A percentile compares a stretch with the other conserved stretches of the same genome.
These are phyloP conservation scores for Scrobipalpa atriplicella DNA, from an alignment of 2,888 invertebrate genomes.

Conservation along the genomic window DNA sequence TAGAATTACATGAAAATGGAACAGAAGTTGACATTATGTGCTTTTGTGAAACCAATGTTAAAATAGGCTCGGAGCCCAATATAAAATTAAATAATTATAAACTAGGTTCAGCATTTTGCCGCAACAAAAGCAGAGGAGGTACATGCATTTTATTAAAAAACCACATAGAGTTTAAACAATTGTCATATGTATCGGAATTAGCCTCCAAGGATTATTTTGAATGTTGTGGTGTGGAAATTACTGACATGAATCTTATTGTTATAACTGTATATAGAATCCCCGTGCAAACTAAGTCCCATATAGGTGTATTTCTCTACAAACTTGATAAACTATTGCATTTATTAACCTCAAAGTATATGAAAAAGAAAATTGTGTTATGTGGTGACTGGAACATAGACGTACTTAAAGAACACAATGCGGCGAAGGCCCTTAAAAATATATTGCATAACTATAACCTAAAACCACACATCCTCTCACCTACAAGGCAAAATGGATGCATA, in stretches of 20 bases:
- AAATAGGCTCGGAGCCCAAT: not conserved
- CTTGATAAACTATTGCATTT: not conserved
- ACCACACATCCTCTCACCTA: not conserved
- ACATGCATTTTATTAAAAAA: slow-evolving; percentile 12
- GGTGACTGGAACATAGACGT: slow-evolving; percentile 13
- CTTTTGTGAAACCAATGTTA: not conserved
- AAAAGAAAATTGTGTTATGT: slow-evolving; percentile 8
- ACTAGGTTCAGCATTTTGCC: not conserved
- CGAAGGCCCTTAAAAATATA: not conserved
- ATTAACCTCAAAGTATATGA: not conserved
- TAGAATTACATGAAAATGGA: not conserved
- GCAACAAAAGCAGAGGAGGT: slow-evolving; percentile 1
- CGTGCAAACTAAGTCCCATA: not conserved
- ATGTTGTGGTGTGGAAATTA: slow-evolving; percentile 12
- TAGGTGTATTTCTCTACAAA: slow-evolving; percentile 1
- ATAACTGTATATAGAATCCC: slow-evolving; percentile 3
- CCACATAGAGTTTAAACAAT: not conserved
- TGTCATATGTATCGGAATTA: not conserved
- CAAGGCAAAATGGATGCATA: not conserved
- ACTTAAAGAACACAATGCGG: not conserved
- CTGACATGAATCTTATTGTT: not conserved
- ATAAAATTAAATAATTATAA: slow-evolving; percentile 14
- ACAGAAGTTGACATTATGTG: slow-evolving; percentile 5
- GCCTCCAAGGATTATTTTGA: not conserved
- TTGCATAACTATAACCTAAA: not conserved